Conservation (phyloP, 2,113 vertebrate genomes). For the Microcebus griseorufus region DNA sequence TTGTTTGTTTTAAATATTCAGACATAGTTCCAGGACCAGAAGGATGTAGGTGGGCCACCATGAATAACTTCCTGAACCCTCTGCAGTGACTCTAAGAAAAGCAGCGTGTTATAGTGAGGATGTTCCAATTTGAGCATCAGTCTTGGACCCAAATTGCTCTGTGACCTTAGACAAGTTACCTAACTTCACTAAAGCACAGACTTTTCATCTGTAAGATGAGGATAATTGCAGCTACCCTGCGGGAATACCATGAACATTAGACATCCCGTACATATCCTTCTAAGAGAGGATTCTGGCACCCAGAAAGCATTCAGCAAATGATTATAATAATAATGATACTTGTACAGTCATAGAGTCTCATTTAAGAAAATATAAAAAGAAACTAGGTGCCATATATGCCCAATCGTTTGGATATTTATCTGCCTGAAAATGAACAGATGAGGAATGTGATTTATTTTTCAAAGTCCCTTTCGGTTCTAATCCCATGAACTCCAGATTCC, state of each 20-base stretch:
- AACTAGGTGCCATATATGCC: neutral
- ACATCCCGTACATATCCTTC: neutral
- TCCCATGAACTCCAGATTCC: neutral
- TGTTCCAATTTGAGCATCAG: neutral
- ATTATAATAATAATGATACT: neutral
- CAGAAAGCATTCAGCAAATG: neutral
- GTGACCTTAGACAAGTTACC: conserved; percentile 15
- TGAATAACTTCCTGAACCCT: neutral
- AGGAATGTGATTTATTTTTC: neutral
- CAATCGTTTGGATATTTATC: neutral
- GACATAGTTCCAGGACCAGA: neutral
- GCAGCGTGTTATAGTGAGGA: neutral
- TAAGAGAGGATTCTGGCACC: neutral
- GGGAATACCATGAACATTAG: neutral
- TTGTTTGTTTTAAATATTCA: conserved; percentile 39
- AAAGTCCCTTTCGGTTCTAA: neutral
- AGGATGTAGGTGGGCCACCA: neutral
- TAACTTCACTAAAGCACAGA: neutral
- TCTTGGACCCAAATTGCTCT: neutral
- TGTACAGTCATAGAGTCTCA: neutral
- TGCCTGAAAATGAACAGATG: neutral
- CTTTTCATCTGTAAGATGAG: neutral
- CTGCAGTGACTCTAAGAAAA: neutral
- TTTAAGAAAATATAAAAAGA: conserved; percentile 28
- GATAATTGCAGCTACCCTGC: neutral